Conservation (phyloP, 2,797 vertebrate genomes). For the Prunella strophiata region DNA sequence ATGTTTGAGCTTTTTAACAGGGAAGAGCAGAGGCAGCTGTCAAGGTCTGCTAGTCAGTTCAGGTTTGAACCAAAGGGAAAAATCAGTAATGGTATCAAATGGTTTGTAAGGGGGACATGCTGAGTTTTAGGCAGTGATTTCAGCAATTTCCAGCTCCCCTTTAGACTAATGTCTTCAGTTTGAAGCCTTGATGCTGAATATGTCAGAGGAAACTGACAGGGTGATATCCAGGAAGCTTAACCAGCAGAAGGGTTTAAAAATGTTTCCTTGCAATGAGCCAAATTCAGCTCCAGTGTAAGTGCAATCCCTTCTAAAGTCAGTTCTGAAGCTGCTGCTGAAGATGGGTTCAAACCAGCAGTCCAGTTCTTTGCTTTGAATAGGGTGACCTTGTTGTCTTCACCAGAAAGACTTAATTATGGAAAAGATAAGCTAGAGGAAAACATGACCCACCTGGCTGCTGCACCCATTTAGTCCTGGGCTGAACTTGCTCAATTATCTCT, state of each 20-base stretch:
- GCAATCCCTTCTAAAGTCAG: background rate
- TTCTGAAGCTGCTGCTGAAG: background rate
- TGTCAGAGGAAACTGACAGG: background rate
- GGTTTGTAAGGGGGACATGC: background rate
- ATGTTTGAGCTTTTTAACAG: background rate
- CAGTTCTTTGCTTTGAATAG: background rate
- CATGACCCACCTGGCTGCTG: conserved; percentile 4
- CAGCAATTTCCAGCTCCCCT: background rate
- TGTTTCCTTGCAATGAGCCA: background rate
- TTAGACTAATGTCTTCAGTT: background rate
- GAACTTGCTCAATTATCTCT: background rate
- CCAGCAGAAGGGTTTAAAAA: background rate
- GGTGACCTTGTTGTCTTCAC: background rate
- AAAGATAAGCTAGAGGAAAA: background rate
- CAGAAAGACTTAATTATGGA: background rate
- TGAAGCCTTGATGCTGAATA: background rate
- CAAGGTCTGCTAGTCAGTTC: background rate
- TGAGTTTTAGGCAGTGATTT: background rate
- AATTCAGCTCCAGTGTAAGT: background rate
- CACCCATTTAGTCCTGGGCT: background rate
- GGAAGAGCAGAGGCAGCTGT: conserved; percentile 5
- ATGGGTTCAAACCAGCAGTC: background rate
- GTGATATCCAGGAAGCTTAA: background rate
- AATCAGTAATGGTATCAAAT: background rate
- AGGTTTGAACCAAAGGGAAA: background rate